phyloP scores from a whole-genome alignment of 2,797 vertebrate genomes.

The Decapterus maruadsi region DNA sequence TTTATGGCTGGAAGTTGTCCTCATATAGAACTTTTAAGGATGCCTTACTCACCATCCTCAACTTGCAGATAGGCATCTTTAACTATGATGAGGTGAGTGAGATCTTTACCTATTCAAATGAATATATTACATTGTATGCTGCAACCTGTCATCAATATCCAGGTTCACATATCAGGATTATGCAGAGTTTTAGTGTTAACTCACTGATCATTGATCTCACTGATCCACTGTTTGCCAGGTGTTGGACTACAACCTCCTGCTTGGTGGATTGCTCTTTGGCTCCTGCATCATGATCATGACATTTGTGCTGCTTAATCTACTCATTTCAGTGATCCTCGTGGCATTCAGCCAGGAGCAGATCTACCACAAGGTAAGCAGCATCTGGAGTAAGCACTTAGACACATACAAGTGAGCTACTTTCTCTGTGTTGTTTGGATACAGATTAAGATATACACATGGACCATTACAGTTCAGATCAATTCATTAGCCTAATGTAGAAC shows the following conservation, averaged over 20 bases:
- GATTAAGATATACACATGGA: background rate
- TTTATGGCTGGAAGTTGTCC: constrained; percentile 91
- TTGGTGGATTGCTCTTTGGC: constrained; percentile 91
- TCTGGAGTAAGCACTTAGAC: background rate
- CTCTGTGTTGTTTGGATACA: background rate
- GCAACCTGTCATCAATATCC: background rate
- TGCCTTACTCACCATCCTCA: constrained; percentile 88
- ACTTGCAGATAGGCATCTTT: constrained; percentile 94
- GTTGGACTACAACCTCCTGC: constrained; percentile 86
- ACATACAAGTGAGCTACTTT: background rate
- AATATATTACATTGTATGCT: background rate
- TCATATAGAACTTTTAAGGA: constrained; percentile 91
- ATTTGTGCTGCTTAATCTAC: constrained; percentile 93
- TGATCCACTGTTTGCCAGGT: constrained; percentile 80
- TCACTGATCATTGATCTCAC: background rate
- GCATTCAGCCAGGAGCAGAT: constrained; percentile 92
- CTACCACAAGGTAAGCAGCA: constrained; percentile 86
- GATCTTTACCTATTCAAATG: background rate
- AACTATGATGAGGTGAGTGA: constrained; percentile 92
- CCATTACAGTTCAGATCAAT: too few species aligned
- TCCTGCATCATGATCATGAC: constrained; percentile 94
- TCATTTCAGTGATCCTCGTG: constrained; percentile 92
- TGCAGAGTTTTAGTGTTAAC: background rate
- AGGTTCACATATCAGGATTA: background rate
- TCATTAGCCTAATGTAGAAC: too few species aligned